phyloP scores from a whole-genome alignment of 2,113 vertebrate genomes.

The Ranitomeya variabilis region DNA sequence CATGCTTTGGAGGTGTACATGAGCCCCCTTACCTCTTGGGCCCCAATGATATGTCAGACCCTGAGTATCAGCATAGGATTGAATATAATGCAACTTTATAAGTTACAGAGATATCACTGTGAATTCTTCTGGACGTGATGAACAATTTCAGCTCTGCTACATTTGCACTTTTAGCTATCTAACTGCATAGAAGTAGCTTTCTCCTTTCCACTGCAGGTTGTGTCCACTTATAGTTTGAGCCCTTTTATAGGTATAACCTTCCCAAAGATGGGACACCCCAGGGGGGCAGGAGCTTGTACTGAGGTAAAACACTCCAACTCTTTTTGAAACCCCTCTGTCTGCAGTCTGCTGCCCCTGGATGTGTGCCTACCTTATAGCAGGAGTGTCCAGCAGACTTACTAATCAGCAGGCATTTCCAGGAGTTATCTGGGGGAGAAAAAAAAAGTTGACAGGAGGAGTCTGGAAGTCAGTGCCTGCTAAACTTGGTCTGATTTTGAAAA shows the following conservation, averaged over 20 bases:
- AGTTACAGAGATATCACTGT: background rate
- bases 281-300: conserved; percentile 28
- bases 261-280: conserved; percentile 47
- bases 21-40: no score
- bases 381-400: conserved; percentile 72
- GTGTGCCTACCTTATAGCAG: conserved; percentile 76
- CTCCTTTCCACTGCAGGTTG: background rate
- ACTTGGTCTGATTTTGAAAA: conserved; percentile 68
- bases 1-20: no score
- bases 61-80: background rate
- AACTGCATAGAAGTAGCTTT: background rate
- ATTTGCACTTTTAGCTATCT: background rate
- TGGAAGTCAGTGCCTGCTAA: conserved; percentile 70
- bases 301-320: conserved; percentile 16
- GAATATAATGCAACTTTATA: background rate
- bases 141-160: background rate
- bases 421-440: conserved; percentile 67
- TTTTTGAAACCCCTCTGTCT: conserved; percentile 62
- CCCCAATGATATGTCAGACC: no score
- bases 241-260: conserved; percentile 7
- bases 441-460: conserved; percentile 71
- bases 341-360: conserved; percentile 71
- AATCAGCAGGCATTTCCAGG: conserved; percentile 70
- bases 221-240: background rate
- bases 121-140: background rate